Evolutionary conservation across 2,113 vertebrate genomes (phyloP).

Genomic region (Hippoglossus stenolepis): DNA sequence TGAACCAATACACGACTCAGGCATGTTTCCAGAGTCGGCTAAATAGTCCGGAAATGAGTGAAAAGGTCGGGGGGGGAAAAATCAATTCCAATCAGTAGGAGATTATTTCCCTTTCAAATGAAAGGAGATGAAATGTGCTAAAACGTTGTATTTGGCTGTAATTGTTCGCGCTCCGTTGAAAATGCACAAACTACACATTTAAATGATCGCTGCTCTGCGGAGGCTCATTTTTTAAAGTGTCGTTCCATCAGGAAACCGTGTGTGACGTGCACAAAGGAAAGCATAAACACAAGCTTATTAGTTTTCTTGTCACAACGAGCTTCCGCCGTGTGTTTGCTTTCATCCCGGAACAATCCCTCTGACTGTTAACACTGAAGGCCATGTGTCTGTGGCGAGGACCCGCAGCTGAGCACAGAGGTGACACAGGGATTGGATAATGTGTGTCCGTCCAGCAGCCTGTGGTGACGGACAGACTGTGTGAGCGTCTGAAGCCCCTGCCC

Average conservation of each 20-base stretch:
- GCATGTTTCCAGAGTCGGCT: no score
- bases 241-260: not conserved
- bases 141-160: no score
- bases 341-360: conserved; percentile 19
- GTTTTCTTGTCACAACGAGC: conserved; percentile 4
- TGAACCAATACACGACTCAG: no score
- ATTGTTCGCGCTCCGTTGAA: no score
- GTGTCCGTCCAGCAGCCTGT: conserved; percentile 72
- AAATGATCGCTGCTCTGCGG: not conserved
- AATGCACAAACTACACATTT: no score
- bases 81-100: no score
- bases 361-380: conserved; percentile 49
- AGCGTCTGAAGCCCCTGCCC: conserved; percentile 36
- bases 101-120: no score
- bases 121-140: no score
- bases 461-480: conserved; percentile 65
- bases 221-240: not conserved
- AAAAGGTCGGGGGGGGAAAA: no score
- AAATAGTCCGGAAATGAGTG: no score
- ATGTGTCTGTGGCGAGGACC: conserved; percentile 59
- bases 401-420: conserved; percentile 47
- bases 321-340: not conserved
- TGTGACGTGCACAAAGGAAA: not conserved
- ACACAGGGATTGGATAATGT: conserved; percentile 60
- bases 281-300: conserved; percentile 9